Base-by-base conservation (phyloP, 2,888 invertebrate species). In the Drosophila diplacantha region DNA sequence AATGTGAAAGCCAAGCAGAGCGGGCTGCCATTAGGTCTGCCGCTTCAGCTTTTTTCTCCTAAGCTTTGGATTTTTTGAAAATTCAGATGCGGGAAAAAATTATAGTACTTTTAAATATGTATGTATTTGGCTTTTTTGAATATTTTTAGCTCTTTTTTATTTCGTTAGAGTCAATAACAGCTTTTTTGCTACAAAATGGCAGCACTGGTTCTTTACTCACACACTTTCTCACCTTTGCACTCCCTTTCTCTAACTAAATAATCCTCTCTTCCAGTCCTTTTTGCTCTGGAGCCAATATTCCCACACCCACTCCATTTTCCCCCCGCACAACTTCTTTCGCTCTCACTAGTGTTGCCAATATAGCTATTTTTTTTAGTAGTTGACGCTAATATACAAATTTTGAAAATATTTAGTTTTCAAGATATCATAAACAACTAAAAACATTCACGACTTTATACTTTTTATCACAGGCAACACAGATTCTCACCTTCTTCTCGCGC, bases 401-500 rank as follows among this genome's bases (percentile, higher is more conserved):
- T 5, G 8, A 4, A 2, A 18, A 11, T 5, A 18, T 37, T 35
- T 16, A 4, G 2, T 8, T 35, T 16, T 34, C 8, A 34, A 34
- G 7, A 8, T 18, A 37, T 37, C 18, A 37, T 20, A 18, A 18
- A 18, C 35, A 35, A 9, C 2, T 12, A 1, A 12, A 5, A 5
- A 12, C 26, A 20, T 38, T 18, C 37, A 11, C 37, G 18, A 37
- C 12, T 12, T 6, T 39, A 22, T 20, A 16, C 1, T 12, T 12
- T 18, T 11, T 37, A 22, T 20, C 20, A 39, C 20, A 5, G 12
- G 1, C 14, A 14, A 38, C 38, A 38, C 38, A 1, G 12, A 34
- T 18, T 70, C 71, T 69, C 85, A 96, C 96, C 94, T 96, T 96
- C 84, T 94, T 92, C 88, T 92, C 92, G 81, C 95, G 92, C 73